Evolutionary conservation across 2,888 invertebrate genomes (phyloP).

Genomic region (Siphonodentalium dalli): DNA sequence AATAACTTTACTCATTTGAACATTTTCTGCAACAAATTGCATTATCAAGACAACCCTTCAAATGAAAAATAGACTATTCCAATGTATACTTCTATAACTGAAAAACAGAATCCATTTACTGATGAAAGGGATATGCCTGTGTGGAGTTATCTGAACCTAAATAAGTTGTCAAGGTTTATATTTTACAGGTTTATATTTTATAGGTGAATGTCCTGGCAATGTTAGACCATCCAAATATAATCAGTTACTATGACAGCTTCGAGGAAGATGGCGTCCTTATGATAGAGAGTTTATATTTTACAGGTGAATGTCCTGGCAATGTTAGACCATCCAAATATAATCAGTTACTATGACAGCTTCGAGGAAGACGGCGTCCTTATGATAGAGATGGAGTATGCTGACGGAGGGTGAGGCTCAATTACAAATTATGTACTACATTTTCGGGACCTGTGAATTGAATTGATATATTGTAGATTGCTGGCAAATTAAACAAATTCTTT

Average conservation of each 20-base stretch:
- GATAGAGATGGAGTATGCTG: conserved; percentile 83
- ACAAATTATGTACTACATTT: neutral
- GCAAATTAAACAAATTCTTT: too few relatives aligned
- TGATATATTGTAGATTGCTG: too few relatives aligned
- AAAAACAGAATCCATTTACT: too few relatives aligned
- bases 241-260: conserved; percentile 78
- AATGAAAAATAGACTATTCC: too few relatives aligned
- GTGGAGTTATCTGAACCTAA: too few relatives aligned
- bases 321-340: conserved; percentile 78
- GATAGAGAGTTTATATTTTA: conserved; percentile 72
- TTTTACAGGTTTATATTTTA: too few relatives aligned
- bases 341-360: conserved; percentile 78
- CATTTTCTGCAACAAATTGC: too few relatives aligned
- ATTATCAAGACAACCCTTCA: too few relatives aligned
- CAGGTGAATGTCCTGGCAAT: conserved; percentile 72
- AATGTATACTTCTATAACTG: too few relatives aligned
- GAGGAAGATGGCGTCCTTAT: conserved; percentile 75
- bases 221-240: conserved; percentile 78
- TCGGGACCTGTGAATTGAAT: neutral
- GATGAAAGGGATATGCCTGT: too few relatives aligned
- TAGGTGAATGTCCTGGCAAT: conserved; percentile 72
- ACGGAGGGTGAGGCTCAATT: conserved; percentile 70
- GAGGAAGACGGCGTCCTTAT: conserved; percentile 75
- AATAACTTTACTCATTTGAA: too few relatives aligned
- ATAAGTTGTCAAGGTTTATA: too few relatives aligned